Base-by-base conservation (phyloP, 2,113 vertebrate genomes). In the Myotis brandtii region DNA sequence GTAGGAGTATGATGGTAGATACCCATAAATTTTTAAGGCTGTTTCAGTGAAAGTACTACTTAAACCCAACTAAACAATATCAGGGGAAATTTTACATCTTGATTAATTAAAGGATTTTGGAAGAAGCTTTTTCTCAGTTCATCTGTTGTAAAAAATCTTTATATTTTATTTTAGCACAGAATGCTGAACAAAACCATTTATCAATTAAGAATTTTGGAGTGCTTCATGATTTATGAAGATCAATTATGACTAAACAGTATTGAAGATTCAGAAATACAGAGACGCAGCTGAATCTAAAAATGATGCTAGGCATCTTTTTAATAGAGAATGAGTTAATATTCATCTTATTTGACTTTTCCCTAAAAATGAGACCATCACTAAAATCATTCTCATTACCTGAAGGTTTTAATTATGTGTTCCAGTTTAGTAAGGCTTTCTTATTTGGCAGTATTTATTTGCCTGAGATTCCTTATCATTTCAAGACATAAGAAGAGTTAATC, bases 391-490 rank as follows among this genome's bases (percentile, higher is more conserved):
- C 56, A 54, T 25, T 89, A 89, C 81, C 80, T 48, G 2, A 62
- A 70, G 7, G 72, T 91, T 97, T 83, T 80, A 94, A 81, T 77
- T 89, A 66, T 27, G 80, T 80, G 37, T 64, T 92, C 66, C 52
- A 95, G 1, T 54, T 92, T 64, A 79, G 79, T 21, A 73, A 73
- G 62, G 37, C 27, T 93, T 87, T 96, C 54, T 77, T 85, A 88
- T 67, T 43, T 86, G 54, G 48, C 50, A 83, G 50, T 76, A 70
- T 34, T 59, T 83, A 86, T 25, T 54, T 86, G 77, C n/a, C 40
- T 84, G 77, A n/a, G 25, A 90, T 50, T 83, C 52, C 66, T 96
- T 73, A 84, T 37, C 37, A 93, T 81, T 91, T 84, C 80, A 73
- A 37, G 27, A 6, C 66, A 81, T 62, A 83, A 43, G 64, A 34